phyloP scores from a whole-genome alignment of 2,113 vertebrate genomes.

The Irena cyanogastra region DNA sequence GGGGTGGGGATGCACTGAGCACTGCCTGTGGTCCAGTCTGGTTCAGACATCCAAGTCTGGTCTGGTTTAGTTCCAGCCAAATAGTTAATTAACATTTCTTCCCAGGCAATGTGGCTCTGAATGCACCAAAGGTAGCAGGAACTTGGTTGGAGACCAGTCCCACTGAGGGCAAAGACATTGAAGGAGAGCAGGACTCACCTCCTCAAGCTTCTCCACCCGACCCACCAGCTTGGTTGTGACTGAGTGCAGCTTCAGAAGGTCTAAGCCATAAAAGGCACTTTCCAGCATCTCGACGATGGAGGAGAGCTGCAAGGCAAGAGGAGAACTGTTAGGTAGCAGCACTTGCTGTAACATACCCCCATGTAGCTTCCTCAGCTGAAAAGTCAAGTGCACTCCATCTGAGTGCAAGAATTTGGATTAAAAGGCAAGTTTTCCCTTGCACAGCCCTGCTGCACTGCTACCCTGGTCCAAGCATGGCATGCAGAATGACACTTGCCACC shows the following conservation, averaged over 20 bases:
- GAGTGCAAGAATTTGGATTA: not conserved
- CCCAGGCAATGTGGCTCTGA: not conserved
- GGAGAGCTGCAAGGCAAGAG: constrained; percentile 78
- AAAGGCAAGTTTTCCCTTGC: not conserved
- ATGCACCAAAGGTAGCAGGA: not conserved
- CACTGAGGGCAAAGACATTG: fast-evolving
- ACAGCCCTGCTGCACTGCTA: not conserved
- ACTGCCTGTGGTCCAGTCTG: not conserved
- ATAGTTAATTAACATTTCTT: not conserved
- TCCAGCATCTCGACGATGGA: constrained; percentile 91
- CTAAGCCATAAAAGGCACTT: constrained; percentile 89
- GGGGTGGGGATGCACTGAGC: too few species aligned
- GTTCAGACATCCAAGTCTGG: not conserved
- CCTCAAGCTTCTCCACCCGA: constrained; percentile 86
- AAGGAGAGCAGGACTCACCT: constrained; percentile 67
- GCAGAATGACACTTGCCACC: not conserved
- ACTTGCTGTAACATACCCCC: not conserved
- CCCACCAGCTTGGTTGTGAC: constrained; percentile 86
- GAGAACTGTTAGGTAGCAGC: not conserved
- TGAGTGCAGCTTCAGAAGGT: constrained; percentile 89
- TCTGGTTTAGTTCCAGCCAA: not conserved
- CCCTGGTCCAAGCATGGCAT: not conserved
- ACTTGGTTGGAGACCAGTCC: not conserved
- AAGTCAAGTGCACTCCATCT: not conserved
- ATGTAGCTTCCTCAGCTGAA: fast-evolving